phyloP scores from a whole-genome alignment of 2,113 vertebrate species.

The Clarias batrachus region DNA sequence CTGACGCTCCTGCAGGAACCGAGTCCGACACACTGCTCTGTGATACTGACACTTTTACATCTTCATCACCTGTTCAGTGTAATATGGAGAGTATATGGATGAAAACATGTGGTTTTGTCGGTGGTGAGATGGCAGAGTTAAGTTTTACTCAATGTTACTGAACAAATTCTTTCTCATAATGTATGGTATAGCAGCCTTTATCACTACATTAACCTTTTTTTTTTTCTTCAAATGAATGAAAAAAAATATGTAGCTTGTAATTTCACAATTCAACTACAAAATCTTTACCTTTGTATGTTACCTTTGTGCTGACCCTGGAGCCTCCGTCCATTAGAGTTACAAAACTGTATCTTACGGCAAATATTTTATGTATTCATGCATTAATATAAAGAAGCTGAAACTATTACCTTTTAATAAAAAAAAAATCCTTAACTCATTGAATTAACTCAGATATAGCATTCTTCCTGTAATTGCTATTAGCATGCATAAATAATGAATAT shows the following conservation, averaged over 20 bases:
- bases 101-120: background rate
- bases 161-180: background rate
- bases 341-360: too few species aligned
- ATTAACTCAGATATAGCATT: background rate
- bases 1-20: background rate
- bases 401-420: too few species aligned
- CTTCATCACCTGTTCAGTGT: background rate
- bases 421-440: too few species aligned
- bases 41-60: background rate
- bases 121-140: background rate
- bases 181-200: background rate
- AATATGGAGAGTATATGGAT: background rate
- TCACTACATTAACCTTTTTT: background rate
- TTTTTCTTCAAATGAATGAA: background rate
- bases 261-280: too few species aligned
- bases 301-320: background rate
- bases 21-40: slow-evolving; percentile 16
- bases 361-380: too few species aligned
- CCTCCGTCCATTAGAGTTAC: background rate
- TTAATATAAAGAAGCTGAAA: too few species aligned
- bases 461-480: background rate
- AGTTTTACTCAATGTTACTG: background rate
- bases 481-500: background rate
- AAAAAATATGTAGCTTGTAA: background rate
- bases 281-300: background rate